Evolutionary conservation across 2,113 vertebrate species (phyloP), one percentile per base, ranked within the genome.

Genomic region (Capra hircus): DNA sequence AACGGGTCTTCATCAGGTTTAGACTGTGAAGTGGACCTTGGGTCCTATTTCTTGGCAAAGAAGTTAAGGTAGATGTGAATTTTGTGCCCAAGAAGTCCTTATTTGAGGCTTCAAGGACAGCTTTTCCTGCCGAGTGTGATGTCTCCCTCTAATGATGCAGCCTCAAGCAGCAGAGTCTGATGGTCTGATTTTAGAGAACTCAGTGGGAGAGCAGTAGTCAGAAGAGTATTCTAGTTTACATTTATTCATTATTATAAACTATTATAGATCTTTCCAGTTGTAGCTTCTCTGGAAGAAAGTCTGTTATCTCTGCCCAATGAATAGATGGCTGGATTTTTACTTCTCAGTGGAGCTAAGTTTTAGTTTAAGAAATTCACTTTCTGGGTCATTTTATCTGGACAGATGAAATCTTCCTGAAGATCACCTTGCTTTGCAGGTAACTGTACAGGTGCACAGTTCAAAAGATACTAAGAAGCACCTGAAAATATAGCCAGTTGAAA

Each of bases 331-430:
- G 7, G 45, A 50, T 60, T 88, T 92, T 84, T 60, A 90, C 52
- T 64, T 89, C 71, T 64, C 27, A 50, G 23, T 23, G 5, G 50
- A 97, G 21, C 59, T 64, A 57, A 88, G 80, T 82, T 92, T 93
- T 60, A 88, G 21, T 96, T 96, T 94, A 74, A 71, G 36, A 30
- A 85, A 53, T 88, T 97, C 40, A 77, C 52, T 74, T 86, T 87
- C 52, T 53, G 30, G 74, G 55, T 43, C 33, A 96, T 60, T 84
- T 90, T 77, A 53, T 74, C 40, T 84, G 80, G 25, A 88, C 53
- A 95, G n/a, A 84, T 90, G 45, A 91, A 82, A 77, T 80, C 50
- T 67, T 48, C 21, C 60, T 85, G 11, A 95, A 92, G 53, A 95
- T 67, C 45, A 77, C 40, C 74, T 55, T 94, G 64, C 28, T 93